These are phyloP conservation scores for Anabas testudineus DNA, from an alignment of 2,797 vertebrate genomes.

Conservation along the genomic window DNA sequence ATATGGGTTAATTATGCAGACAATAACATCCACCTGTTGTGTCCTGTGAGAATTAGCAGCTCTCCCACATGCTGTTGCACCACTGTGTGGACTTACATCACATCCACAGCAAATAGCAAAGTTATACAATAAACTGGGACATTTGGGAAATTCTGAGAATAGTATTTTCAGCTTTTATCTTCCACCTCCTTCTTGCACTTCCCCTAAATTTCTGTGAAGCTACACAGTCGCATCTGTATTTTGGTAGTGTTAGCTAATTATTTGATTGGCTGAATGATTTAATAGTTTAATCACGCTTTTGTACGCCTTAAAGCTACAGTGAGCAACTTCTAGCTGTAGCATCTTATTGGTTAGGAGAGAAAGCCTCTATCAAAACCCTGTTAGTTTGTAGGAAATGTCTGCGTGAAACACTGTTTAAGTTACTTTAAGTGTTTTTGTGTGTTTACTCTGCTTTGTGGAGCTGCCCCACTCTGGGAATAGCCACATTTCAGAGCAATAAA, in stretches of 20 bases:
- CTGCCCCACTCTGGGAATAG: no score
- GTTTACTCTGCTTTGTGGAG: no score
- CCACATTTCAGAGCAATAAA: no score
- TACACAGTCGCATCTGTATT: neutral
- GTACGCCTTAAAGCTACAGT: no score
- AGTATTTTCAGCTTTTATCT: neutral
- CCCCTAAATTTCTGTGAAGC: neutral
- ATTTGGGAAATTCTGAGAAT: neutral
- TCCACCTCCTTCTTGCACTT: neutral
- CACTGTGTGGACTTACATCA: slow-evolving; percentile 1
- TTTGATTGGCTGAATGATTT: neutral
- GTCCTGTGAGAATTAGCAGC: slow-evolving; percentile 28
- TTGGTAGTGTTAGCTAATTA: neutral
- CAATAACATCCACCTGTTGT: slow-evolving; percentile 47
- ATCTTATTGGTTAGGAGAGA: no score
- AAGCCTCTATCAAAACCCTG: no score
- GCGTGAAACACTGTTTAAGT: no score
- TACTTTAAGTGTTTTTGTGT: no score
- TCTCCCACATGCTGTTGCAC: slow-evolving; percentile 22
- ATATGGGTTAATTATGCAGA: slow-evolving; percentile 50
- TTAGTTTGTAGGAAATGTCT: no score
- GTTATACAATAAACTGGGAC: neutral
- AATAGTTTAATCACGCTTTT: no score
- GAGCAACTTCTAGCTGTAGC: no score
- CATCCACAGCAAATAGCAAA: neutral